These are phyloP conservation scores for Callorhinus ursinus DNA, from an alignment of 2,113 vertebrate species.

Conservation along the genomic window DNA sequence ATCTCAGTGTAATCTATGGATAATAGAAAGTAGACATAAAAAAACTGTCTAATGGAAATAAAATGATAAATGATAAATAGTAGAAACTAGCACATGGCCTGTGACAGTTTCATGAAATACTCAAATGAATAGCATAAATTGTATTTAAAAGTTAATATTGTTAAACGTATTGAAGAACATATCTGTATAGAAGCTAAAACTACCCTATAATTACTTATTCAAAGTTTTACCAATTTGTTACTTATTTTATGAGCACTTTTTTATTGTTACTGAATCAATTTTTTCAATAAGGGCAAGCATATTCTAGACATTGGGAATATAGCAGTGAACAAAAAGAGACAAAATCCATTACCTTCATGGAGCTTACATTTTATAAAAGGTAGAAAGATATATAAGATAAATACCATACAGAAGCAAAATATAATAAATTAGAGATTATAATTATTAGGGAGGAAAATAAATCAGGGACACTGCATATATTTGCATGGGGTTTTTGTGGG, in stretches of 20 bases:
- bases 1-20: background rate
- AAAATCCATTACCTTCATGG: background rate
- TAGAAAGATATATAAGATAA: background rate
- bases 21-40: background rate
- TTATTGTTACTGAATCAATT: background rate
- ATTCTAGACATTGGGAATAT: background rate
- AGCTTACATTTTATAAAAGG: background rate
- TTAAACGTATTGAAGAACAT: background rate
- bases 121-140: background rate
- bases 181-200: background rate
- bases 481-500: background rate
- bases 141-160: background rate
- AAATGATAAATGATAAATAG: conserved; percentile 30
- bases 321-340: background rate
- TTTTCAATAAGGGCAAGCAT: background rate
- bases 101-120: background rate
- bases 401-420: background rate
- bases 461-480: background rate
- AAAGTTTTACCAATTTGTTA: background rate
- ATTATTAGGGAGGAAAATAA: background rate
- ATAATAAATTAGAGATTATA: background rate
- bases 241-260: background rate
- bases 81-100: background rate
- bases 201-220: background rate
- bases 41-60: background rate